Conservation (phyloP, 2,113 vertebrate genomes). For the Cervus canadensis region DNA sequence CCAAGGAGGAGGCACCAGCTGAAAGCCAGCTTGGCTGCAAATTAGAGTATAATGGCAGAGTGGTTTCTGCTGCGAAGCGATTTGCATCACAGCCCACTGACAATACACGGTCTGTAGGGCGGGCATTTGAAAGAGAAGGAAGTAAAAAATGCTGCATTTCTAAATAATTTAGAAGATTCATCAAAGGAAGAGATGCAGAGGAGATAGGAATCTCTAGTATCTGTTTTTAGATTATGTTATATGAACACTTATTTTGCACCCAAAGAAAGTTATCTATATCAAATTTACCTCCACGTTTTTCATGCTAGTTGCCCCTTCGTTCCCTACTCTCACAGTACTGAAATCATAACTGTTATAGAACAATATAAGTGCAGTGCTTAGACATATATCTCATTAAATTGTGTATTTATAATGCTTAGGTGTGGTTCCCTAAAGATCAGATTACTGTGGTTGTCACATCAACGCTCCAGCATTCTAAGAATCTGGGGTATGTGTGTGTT, state of each 20-base stretch:
- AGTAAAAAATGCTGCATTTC: neutral
- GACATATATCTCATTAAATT: neutral
- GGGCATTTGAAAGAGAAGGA: slow-evolving; percentile 15
- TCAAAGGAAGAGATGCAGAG: neutral
- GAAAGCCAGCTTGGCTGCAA: slow-evolving; percentile 71
- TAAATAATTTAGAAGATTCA: neutral
- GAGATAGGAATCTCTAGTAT: neutral
- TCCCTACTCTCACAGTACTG: neutral
- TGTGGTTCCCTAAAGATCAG: neutral
- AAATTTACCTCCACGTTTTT: neutral
- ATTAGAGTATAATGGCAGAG: slow-evolving; percentile 62
- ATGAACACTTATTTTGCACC: neutral
- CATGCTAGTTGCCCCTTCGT: neutral
- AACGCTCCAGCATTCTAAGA: neutral
- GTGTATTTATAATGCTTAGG: neutral
- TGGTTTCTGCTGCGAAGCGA: slow-evolving; percentile 57
- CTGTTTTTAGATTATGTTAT: neutral
- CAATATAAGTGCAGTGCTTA: neutral
- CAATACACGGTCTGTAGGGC: neutral
- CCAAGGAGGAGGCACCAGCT: slow-evolving; percentile 61
- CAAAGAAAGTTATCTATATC: neutral
- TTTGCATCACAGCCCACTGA: slow-evolving; percentile 64
- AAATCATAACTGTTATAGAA: neutral
- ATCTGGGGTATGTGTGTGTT: neutral
- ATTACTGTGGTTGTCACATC: neutral